A percentile compares a stretch with the other conserved stretches of the same genome.
phyloP scores from a whole-genome alignment of 2,797 vertebrate species.

The Eupleurogrammus muticus region DNA sequence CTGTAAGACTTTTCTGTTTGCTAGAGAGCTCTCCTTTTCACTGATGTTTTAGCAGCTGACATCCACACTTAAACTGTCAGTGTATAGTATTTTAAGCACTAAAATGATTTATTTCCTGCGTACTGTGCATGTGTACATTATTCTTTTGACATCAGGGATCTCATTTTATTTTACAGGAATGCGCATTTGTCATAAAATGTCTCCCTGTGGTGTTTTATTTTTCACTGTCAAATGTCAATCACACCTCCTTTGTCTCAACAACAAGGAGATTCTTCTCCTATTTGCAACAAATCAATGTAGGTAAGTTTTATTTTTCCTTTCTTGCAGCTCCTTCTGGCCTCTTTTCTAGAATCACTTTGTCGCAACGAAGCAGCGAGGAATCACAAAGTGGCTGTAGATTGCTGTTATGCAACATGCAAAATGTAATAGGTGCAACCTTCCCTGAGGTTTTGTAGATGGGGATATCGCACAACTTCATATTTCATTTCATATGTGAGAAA shows the following conservation, averaged over 20 bases:
- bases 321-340: conserved; percentile 1
- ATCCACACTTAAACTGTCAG: conserved; percentile 16
- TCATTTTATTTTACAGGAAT: conserved; percentile 23
- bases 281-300: conserved; percentile 29
- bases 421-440: conserved; percentile 20
- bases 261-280: conserved; percentile 34
- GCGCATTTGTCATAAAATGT: conserved; percentile 32
- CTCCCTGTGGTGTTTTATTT: conserved; percentile 23
- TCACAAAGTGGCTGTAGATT: conserved; percentile 32
- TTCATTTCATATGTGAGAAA: conserved; percentile 38
- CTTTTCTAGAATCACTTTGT: conserved; percentile 39
- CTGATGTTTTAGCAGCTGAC: conserved; percentile 1
- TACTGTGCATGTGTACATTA: conserved; percentile 9
- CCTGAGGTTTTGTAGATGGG: conserved; percentile 5
- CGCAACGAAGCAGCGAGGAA: conserved; percentile 41
- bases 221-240: conserved; percentile 16
- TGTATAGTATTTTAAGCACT: neutral
- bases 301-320: conserved; percentile 8
- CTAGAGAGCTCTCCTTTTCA: conserved; percentile 10
- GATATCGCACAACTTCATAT: conserved; percentile 43
- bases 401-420: conserved; percentile 38
- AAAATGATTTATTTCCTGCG: conserved; percentile 16
- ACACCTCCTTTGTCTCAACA: conserved; percentile 33
- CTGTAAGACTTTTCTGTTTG: neutral
- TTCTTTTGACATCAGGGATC: conserved; percentile 8